Percentiles rank a stretch among this genome's conserved stretches.
phyloP scores from a whole-genome alignment of 2,113 vertebrate genomes.

The Sardina pilchardus region DNA sequence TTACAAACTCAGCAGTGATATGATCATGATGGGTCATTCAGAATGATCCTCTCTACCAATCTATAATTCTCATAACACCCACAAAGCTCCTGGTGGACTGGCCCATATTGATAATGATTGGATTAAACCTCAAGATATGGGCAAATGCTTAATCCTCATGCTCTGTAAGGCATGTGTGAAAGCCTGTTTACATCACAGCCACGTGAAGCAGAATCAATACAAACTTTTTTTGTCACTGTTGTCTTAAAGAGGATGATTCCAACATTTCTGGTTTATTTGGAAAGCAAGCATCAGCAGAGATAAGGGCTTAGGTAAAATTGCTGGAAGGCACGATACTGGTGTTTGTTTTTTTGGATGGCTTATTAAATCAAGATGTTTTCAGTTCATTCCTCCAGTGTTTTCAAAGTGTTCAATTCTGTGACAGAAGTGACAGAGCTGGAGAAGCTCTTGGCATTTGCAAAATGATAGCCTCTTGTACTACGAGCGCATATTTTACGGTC shows the following conservation, averaged over 20 bases:
- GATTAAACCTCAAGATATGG: neutral
- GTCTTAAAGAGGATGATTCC: neutral
- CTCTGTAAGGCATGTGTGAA: neutral
- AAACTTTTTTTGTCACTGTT: neutral
- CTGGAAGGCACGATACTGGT: neutral
- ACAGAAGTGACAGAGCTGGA: neutral
- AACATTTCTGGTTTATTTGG: neutral
- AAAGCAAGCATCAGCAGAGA: neutral
- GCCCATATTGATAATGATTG: neutral
- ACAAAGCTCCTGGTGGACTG: neutral
- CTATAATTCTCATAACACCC: neutral
- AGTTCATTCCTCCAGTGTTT: neutral
- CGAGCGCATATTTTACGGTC: neutral
- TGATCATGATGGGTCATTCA: neutral
- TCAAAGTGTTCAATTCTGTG: neutral
- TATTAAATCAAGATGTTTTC: neutral
- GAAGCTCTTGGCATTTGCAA: neutral
- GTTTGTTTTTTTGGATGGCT: neutral
- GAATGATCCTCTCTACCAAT: neutral
- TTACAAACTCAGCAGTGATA: neutral
- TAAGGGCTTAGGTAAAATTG: neutral
- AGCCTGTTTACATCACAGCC: neutral
- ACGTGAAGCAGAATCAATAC: neutral
- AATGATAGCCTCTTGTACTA: neutral
- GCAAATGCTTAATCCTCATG: neutral